A percentile compares a stretch with the other conserved stretches of the same genome.
phyloP scores from a whole-genome alignment of 1,140 invertebrate genomes.

The Aphelenchoides fujianensis region DNA sequence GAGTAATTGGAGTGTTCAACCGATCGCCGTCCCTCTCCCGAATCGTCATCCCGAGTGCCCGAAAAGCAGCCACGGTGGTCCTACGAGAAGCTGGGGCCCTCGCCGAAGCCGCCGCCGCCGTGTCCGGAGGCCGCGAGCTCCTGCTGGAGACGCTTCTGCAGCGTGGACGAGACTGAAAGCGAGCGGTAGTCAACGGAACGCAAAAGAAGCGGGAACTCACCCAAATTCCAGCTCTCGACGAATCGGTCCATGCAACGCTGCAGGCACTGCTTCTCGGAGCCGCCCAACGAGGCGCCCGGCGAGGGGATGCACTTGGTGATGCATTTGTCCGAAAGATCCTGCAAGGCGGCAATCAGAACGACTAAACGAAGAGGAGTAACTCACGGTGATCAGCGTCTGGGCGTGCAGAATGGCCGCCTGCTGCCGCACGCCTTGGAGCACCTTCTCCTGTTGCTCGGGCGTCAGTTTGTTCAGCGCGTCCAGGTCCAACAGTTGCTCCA shows the following conservation, averaged over 20 bases:
- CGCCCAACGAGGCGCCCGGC: constrained; percentile 73
- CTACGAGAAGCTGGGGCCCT: neutral
- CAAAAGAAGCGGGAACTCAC: neutral
- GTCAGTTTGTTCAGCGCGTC: constrained; percentile 64
- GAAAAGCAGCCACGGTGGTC: too few relatives aligned
- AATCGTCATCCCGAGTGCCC: too few relatives aligned
- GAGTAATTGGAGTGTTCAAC: too few relatives aligned
- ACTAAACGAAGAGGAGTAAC: too few relatives aligned
- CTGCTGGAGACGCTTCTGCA: constrained; percentile 19
- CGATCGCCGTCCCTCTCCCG: too few relatives aligned
- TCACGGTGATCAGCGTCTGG: constrained; percentile 70
- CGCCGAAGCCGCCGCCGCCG: neutral
- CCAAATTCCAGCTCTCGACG: constrained; percentile 83
- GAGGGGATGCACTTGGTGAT: constrained; percentile 88
- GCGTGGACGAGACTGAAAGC: neutral
- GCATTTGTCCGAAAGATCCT: constrained; percentile 96
- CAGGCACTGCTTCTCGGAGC: constrained; percentile 77
- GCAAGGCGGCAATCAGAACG: too few relatives aligned
- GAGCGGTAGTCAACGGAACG: neutral
- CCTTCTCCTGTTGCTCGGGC: constrained; percentile 76
- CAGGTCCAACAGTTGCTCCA: constrained; percentile 52
- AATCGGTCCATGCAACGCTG: constrained; percentile 96
- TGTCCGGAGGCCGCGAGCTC: constrained; percentile 5
- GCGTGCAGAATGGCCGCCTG: constrained; percentile 90
- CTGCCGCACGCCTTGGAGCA: constrained; percentile 92